Evolutionary conservation across 2,113 vertebrate species (phyloP).

Genomic region (Odocoileus virginianus): DNA sequence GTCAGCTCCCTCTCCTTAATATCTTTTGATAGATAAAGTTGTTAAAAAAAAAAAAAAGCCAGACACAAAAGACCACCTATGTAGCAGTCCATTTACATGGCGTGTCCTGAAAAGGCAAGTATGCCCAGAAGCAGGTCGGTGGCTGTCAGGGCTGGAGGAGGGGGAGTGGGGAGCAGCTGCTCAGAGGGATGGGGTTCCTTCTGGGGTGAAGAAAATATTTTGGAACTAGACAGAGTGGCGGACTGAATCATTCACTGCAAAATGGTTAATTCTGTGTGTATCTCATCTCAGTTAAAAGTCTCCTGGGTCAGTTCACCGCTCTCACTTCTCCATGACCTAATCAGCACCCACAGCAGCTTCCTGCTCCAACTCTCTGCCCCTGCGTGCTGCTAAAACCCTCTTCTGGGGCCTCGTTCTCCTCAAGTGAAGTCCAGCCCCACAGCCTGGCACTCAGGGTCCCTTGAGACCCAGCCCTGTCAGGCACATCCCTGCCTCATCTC

Average conservation of each 20-base stretch:
- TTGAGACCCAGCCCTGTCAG: background rate
- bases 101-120: background rate
- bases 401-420: background rate
- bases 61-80: background rate
- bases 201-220: background rate
- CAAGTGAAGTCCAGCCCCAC: background rate
- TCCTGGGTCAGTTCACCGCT: background rate
- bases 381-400: background rate
- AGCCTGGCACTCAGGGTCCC: background rate
- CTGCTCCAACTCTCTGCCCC: background rate
- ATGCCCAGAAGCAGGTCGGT: background rate
- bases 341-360: background rate
- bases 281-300: background rate
- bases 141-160: background rate
- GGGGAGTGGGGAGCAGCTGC: background rate
- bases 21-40: background rate
- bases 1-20: background rate
- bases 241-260: background rate
- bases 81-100: too few relatives aligned
- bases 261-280: background rate
- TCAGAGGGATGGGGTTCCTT: background rate
- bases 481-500: background rate
- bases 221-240: background rate
- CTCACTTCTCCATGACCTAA: background rate
- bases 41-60: background rate